Evolutionary conservation across 35 echinoderm and acorn worm genomes (phyloP), one percentile per base, ranked within the genome.

Genomic region (Nesometra sesokonis): DNA sequence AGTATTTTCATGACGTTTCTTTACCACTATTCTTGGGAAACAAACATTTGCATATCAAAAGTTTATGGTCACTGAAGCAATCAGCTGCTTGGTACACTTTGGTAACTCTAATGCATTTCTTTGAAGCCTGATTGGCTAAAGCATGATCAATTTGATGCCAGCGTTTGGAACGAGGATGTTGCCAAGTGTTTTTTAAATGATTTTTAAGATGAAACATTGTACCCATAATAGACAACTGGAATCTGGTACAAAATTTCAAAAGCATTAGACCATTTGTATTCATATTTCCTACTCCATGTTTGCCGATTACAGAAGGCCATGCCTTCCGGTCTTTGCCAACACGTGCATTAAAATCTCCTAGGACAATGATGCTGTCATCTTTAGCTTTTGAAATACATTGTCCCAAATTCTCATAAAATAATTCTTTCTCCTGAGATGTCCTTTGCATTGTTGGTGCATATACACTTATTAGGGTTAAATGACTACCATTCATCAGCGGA

Each of bases 101-200:
- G n/a, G n/a, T n/a, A n/a, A n/a, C n/a, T n/a, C n/a, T n/a, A n/a
- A n/a, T n/a, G n/a, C n/a, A n/a, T n/a, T n/a, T n/a, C n/a, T n/a
- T n/a, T n/a, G n/a, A n/a, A n/a, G n/a, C n/a, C n/a, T 31, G n/a
- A n/a, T n/a, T n/a, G n/a, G n/a, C n/a, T n/a, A n/a, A n/a, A n/a
- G n/a, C 84, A 88, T 84, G 90, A 76, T 93, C 92, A 29, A 93
- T 87, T n/a, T 90, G 85, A 78, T 90, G 78, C 76, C 76, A 84
- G 79, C 84, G 80, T 34, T 93, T 43, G 4, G 92, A 93, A 83
- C 88, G 85, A 32, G 88, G 88, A 78, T 89, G 91, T 17, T 35
- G 36, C 84, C 91, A 93, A 35, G 92, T 82, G 85, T 86, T 84
- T 88, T 83, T 90, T 17, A 77, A 76, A 79, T 90, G 82, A 36